A percentile compares a stretch with the other conserved stretches of the same genome.
phyloP scores from a whole-genome alignment of 2,113 vertebrate genomes.

The Loxodonta africana region DNA sequence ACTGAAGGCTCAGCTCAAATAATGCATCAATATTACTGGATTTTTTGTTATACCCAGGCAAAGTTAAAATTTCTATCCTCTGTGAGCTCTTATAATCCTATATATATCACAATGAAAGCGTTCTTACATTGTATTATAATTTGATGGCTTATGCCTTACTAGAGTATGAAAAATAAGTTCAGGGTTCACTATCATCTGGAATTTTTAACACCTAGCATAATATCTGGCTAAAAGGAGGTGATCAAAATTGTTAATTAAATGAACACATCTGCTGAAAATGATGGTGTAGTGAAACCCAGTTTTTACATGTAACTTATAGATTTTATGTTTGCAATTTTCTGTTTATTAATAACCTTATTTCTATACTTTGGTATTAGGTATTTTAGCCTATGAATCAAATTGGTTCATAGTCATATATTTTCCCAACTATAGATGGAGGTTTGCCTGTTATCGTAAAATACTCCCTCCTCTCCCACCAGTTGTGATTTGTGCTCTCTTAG shows the following conservation, averaged over 20 bases:
- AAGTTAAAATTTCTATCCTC: neutral
- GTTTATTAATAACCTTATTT: conserved; percentile 9
- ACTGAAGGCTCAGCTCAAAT: neutral
- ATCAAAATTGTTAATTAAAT: neutral
- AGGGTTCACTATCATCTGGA: neutral
- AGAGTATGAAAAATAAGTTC: neutral
- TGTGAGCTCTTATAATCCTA: neutral
- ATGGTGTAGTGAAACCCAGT: neutral
- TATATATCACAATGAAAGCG: neutral
- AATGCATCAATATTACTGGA: neutral
- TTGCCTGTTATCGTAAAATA: conserved; percentile 20
- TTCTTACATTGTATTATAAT: neutral
- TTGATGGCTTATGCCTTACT: neutral
- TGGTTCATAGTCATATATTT: conserved; percentile 1
- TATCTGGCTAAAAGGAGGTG: neutral
- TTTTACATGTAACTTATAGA: neutral
- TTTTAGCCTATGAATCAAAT: neutral
- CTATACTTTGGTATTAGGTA: neutral
- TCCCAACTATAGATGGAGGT: neutral
- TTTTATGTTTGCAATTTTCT: neutral
- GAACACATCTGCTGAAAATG: neutral
- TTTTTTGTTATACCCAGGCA: neutral
- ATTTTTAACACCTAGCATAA: neutral
- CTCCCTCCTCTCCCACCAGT: neutral
- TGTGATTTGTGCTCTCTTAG: conserved; percentile 51